These are phyloP conservation scores for Trichacis sp. DNA, from an alignment of 2,888 invertebrate species.

Conservation along the genomic window DNA sequence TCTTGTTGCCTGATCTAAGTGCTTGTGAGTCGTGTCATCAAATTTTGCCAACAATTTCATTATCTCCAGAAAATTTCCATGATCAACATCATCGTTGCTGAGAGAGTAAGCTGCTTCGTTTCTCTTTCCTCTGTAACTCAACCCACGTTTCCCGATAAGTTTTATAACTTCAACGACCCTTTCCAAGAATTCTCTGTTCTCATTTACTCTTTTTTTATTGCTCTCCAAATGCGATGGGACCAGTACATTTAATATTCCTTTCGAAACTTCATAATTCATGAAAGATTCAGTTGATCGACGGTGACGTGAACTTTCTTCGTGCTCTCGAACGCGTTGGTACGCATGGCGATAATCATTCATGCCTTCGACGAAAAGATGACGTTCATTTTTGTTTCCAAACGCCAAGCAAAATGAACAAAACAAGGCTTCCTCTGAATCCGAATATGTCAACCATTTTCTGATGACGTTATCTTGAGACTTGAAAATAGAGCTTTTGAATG, in stretches of 20 bases:
- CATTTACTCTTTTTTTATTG: background rate
- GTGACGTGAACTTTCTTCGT: constrained; percentile 1
- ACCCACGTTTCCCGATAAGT: too few relatives aligned
- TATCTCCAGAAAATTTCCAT: too few relatives aligned
- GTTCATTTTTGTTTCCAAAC: background rate
- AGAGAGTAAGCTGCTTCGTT: too few relatives aligned
- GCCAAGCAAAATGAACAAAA: constrained; percentile 7
- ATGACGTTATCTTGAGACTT: background rate
- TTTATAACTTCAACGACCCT: too few relatives aligned
- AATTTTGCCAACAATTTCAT: too few relatives aligned
- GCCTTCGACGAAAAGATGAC: background rate
- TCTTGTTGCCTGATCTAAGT: too few relatives aligned
- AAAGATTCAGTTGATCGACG: background rate
- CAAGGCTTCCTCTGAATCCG: constrained; percentile 3
- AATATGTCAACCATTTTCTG: constrained; percentile 7
- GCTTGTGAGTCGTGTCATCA: too few relatives aligned
- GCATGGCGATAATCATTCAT: background rate
- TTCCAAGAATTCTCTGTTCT: background rate
- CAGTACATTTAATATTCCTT: background rate
- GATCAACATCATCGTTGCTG: too few relatives aligned
- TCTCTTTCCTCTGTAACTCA: too few relatives aligned
- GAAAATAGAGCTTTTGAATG: background rate
- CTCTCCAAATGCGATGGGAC: background rate
- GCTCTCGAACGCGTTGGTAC: background rate
- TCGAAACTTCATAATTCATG: background rate